A percentile compares a stretch with the other conserved stretches of the same genome.
phyloP scores from a whole-genome alignment of 2,888 invertebrate genomes.

The Drosophila pegasa region DNA sequence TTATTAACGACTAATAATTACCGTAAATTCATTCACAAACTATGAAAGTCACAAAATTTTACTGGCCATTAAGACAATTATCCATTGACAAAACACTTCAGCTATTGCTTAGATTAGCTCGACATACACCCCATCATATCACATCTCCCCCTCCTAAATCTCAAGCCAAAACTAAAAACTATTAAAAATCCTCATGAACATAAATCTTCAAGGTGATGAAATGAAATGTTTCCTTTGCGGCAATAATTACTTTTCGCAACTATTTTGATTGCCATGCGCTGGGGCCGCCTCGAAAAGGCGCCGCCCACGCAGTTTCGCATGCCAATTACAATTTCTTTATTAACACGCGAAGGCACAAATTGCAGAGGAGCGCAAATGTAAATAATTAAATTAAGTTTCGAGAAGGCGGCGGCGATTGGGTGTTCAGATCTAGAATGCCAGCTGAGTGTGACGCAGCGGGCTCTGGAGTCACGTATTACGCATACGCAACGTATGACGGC shows the following conservation, averaged over 20 bases:
- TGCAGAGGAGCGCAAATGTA: slow-evolving; percentile 2
- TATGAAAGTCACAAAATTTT: too few species aligned
- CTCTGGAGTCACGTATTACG: slow-evolving; percentile 60
- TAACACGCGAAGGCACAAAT: slow-evolving; percentile 32
- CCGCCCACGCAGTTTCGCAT: slow-evolving; percentile 11
- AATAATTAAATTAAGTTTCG: neutral
- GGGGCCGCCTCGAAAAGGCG: neutral
- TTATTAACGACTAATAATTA: too few species aligned
- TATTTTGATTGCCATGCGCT: slow-evolving; percentile 25
- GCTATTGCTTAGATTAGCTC: too few species aligned
- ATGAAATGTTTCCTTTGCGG: slow-evolving; percentile 1
- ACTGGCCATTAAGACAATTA: too few species aligned
- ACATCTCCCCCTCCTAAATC: too few species aligned
- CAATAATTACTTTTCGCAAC: slow-evolving; percentile 11
- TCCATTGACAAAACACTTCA: too few species aligned
- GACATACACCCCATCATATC: too few species aligned
- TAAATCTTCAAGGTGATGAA: neutral
- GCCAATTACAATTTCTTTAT: slow-evolving; percentile 50
- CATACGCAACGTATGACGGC: slow-evolving; percentile 68
- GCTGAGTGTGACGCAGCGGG: slow-evolving; percentile 36
- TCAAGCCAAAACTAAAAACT: neutral
- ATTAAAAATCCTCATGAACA: neutral
- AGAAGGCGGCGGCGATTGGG: slow-evolving; percentile 9
- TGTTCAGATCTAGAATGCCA: slow-evolving; percentile 29
- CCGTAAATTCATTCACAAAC: too few species aligned